Evolutionary conservation across 2,113 vertebrate genomes (phyloP), one percentile per base, ranked within the genome.

Genomic region (Tachysurus vachellii): DNA sequence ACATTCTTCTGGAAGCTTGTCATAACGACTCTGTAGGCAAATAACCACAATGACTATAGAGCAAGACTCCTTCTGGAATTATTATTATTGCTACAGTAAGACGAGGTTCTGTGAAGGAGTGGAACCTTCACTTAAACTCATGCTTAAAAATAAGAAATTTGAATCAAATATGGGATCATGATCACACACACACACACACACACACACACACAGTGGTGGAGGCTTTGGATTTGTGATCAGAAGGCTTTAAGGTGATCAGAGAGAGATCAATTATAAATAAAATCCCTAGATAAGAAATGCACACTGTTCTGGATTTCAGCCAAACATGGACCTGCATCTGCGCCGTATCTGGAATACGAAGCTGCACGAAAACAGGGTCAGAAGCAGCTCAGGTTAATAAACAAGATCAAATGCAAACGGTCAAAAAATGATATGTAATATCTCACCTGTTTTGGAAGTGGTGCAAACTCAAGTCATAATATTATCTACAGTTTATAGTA

Each of bases 101-200:
- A 53, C 16, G 2, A 68, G 56, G 13, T 3, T 83, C 42, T 53
- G 57, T 47, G 80, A 28, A 28, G 1, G 50, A 84, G 8, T 66
- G 47, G 4, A 5, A 75, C 86, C 66, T n/a, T 54, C 59, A 77
- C 21, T 36, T 17, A 44, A 10, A 56, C 19, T 42, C 7, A 57
- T 44, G 13, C 50, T 62, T n/a, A 26, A 64, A 64, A 70, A 70
- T 17, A 0, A 12, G 14, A 88, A 53, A n/a, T 44, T 31, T 59
- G 57, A 68, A 36, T n/a, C 64, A 73, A 11, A 68, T 42, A 79
- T 50, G 56, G 14, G 7, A 19, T 19, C 36, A 5, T 23, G 9
- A 57, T 44, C 73, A 84, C 87, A 81, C 64, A 73, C 54, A 85
- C 87, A 80, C 70, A 66, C 76, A 73, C 42, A 68, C 64, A 79